phyloP scores from a whole-genome alignment of 2,888 invertebrate species.

The Phorcus lineatus region DNA sequence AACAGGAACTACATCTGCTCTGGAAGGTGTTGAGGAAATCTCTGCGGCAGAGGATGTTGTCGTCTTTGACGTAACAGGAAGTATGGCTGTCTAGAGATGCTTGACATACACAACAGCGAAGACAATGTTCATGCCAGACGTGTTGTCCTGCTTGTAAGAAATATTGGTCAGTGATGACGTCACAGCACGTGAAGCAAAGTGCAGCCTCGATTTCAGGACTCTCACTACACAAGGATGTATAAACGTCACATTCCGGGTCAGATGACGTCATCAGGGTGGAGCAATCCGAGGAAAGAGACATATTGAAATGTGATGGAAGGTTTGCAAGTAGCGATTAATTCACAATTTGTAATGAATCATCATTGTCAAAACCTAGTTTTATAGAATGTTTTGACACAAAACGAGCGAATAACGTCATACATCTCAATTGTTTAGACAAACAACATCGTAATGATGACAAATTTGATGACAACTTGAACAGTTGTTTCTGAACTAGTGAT shows the following conservation, averaged over 20 bases:
- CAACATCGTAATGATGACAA: no score
- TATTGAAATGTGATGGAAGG: no score
- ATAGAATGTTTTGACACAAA: no score
- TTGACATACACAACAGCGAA: slow-evolving; percentile 93
- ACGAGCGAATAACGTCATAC: no score
- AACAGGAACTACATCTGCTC: neutral
- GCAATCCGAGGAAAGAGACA: no score
- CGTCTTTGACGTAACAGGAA: slow-evolving; percentile 93
- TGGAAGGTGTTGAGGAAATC: slow-evolving; percentile 83
- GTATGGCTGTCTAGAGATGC: slow-evolving; percentile 91
- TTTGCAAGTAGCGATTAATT: no score
- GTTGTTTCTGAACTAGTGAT: no score
- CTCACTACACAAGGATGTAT: neutral
- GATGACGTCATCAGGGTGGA: no score
- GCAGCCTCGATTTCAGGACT: slow-evolving; percentile 78
- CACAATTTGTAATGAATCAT: no score
- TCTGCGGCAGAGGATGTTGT: slow-evolving; percentile 93
- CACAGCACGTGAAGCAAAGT: slow-evolving; percentile 89
- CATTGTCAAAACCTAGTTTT: no score
- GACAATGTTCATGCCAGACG: slow-evolving; percentile 93
- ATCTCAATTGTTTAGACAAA: no score
- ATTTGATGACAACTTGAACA: no score
- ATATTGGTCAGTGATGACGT: slow-evolving; percentile 89
- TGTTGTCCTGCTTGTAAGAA: slow-evolving; percentile 92
- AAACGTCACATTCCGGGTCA: neutral